phyloP scores from a whole-genome alignment of 1,140 invertebrate genomes.

The Drosophila parabipectinata region DNA sequence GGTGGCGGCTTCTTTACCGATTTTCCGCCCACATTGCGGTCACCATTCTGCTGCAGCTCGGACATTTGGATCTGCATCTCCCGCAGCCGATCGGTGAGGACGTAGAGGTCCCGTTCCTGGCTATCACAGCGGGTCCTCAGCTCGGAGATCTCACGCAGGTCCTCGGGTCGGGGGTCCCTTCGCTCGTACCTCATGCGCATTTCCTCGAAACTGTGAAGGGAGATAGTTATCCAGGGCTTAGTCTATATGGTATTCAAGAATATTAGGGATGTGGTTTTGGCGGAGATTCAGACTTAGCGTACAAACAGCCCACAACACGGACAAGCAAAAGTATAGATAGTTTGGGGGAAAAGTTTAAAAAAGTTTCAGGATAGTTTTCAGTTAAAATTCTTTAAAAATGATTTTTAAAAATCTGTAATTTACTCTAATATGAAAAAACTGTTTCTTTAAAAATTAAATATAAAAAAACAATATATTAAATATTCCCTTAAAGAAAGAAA shows the following conservation, averaged over 20 bases:
- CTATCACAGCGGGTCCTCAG: constrained; percentile 85
- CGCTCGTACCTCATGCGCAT: constrained; percentile 85
- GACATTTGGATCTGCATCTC: constrained; percentile 81
- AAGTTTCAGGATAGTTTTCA: not conserved
- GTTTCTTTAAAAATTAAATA: too few relatives aligned
- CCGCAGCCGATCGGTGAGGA: constrained; percentile 84
- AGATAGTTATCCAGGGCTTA: not conserved
- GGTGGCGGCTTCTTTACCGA: constrained; percentile 75
- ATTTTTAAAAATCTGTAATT: too few relatives aligned
- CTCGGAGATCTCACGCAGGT: constrained; percentile 85
- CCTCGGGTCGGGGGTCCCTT: constrained; percentile 85
- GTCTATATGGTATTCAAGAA: not conserved
- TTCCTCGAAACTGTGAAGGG: constrained; percentile 84
- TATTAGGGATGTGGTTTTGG: not conserved
- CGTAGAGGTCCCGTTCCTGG: constrained; percentile 85
- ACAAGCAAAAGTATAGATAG: constrained; percentile 35
- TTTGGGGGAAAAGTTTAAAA: constrained; percentile 2
- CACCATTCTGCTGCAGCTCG: constrained; percentile 62
- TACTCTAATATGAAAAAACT: too few relatives aligned
- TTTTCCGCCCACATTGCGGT: constrained; percentile 21
- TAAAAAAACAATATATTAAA: too few relatives aligned
- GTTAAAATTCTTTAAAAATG: not conserved
- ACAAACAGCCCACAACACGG: constrained; percentile 61
- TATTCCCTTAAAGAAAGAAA: not conserved
- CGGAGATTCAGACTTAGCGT: not conserved